phyloP scores from a whole-genome alignment of 2,888 invertebrate species.

The Proisotoma minuta region DNA sequence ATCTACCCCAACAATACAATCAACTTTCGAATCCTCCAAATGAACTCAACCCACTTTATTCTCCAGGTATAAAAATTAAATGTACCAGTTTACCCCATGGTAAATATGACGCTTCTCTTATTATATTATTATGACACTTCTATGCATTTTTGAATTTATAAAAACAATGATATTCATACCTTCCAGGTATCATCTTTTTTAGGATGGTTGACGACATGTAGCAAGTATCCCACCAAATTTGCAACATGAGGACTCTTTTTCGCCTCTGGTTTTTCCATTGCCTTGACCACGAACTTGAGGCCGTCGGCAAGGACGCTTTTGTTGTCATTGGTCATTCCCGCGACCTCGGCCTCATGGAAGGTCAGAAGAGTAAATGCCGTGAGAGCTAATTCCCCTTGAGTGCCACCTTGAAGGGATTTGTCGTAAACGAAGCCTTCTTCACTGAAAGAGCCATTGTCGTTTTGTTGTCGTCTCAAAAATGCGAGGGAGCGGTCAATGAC shows the following conservation, averaged over 20 bases:
- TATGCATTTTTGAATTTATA: no score
- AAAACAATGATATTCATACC: no score
- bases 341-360: constrained; percentile 18
- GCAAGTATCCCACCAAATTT: constrained; percentile 68
- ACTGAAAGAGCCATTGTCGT: constrained; percentile 65
- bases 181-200: constrained; percentile 62
- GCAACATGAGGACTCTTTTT: constrained; percentile 67
- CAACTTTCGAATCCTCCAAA: no score
- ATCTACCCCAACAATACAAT: no score
- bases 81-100: no score
- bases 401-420: constrained; percentile 64
- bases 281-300: background rate
- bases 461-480: constrained; percentile 69
- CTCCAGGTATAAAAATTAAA: no score
- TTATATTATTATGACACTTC: no score
- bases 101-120: no score
- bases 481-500: constrained; percentile 64
- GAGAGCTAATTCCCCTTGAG: constrained; percentile 18
- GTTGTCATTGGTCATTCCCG: background rate
- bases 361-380: constrained; percentile 28
- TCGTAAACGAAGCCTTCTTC: constrained; percentile 66
- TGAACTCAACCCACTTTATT: no score
- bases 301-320: background rate
- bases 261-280: constrained; percentile 55
- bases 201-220: constrained; percentile 70